Evolutionary conservation across 1,140 invertebrate genomes (phyloP), one percentile per base, ranked within the genome.

Genomic region (Calliopsis andreniformis): DNA sequence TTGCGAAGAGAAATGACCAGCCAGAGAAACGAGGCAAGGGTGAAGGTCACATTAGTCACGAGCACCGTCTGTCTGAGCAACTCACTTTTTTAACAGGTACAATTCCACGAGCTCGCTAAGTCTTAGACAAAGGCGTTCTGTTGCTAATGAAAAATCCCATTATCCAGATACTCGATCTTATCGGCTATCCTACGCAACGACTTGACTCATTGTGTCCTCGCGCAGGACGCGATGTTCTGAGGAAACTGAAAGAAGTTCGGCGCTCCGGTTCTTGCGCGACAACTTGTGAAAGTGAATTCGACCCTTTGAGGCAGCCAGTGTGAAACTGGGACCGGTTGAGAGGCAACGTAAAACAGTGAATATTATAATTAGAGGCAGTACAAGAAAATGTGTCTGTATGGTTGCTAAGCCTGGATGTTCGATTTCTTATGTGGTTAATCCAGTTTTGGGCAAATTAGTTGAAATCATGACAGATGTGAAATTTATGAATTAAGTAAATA

Each of bases 41-140:
- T 85, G 79, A 85, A 85, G 82, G 83, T 84, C 73, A 67, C 23
- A 28, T 62, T 78, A 80, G 73, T 78, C 61, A 83, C 58, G 78
- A 82, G 56, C 73, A 75, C 35, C 63, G 53, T 10, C 4, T 63
- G 53, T 75, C 53, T 20, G 61, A n/a, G 66, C 66, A 49, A 35
- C 25, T 42, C 35, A 78, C 49, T 56, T 20, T 23, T 61, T 64
- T 28, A n/a, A 10, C 47, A 56, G 42, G 39, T 45, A 62, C 18
- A 43, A 14, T 23, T 35, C 53, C 35, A 45, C 16, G 2, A 14
- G 20, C 25, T 1, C 7, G 3, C 20, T 23, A 61, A 10, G 12
- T 10, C 45, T 16, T 66, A 61, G 39, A 55, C 14, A 35, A 64
- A 55, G 23, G n/a, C n/a, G 25, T 16, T 23, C 10, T n/a, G 53